These are phyloP conservation scores for Festucalex cinctus DNA, from an alignment of 2,113 vertebrate species.

Conservation along the genomic window DNA sequence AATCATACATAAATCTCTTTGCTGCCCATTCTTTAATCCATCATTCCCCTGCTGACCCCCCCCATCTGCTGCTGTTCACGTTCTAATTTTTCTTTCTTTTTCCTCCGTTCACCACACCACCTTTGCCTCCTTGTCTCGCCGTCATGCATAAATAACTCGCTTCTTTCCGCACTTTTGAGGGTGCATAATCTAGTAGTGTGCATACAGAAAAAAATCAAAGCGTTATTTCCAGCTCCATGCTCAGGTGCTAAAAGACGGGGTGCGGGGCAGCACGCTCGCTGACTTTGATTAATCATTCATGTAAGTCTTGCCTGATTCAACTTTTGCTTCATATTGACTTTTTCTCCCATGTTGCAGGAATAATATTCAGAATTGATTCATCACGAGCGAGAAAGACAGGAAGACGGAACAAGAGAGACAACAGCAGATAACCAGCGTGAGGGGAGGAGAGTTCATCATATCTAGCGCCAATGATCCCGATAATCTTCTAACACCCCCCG, in stretches of 20 bases:
- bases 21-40: constrained; percentile 21
- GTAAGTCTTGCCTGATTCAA: constrained; percentile 9
- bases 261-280: neutral
- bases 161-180: constrained; percentile 22
- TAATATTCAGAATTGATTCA: constrained; percentile 22
- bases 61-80: constrained; percentile 13
- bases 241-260: neutral
- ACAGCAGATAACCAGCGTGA: constrained; percentile 1
- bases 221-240: neutral
- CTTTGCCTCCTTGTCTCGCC: neutral
- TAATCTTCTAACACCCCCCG: constrained; percentile 29
- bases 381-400: constrained; percentile 11
- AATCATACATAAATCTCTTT: constrained; percentile 14
- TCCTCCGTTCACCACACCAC: constrained; percentile 10
- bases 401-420: constrained; percentile 3
- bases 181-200: constrained; percentile 33
- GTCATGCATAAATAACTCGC: constrained; percentile 51
- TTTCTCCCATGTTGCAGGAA: constrained; percentile 7
- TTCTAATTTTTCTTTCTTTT: constrained; percentile 19
- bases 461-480: constrained; percentile 27
- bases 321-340: constrained; percentile 23
- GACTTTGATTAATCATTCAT: constrained; percentile 23
- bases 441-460: constrained; percentile 11
- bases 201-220: neutral
- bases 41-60: constrained; percentile 40